Percentiles rank a stretch among this genome's conserved stretches.
These are phyloP conservation scores for Tetraodon nigroviridis DNA, from an alignment of 2,113 vertebrate species.

Conservation along the genomic window DNA sequence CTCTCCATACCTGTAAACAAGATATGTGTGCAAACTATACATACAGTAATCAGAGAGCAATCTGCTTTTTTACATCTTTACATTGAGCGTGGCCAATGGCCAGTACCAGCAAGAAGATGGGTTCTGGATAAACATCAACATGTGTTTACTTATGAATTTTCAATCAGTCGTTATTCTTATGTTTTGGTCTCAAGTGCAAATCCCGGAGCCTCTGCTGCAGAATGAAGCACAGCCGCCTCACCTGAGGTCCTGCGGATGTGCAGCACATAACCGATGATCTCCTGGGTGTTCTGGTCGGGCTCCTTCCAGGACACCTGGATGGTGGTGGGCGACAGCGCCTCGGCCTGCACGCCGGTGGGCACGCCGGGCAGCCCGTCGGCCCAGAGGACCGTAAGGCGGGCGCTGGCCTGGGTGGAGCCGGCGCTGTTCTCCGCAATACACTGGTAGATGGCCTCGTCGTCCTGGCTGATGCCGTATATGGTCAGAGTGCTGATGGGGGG, in stretches of 20 bases:
- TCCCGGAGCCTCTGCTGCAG: too few relatives aligned
- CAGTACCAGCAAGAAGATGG: too few relatives aligned
- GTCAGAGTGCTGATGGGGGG: constrained; percentile 82
- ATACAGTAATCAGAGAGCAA: not conserved
- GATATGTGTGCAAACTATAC: not conserved
- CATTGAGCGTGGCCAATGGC: too few relatives aligned
- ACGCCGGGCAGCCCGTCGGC: constrained; percentile 88
- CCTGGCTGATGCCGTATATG: constrained; percentile 87
- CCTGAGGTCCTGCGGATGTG: constrained; percentile 90
- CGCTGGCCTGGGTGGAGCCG: constrained; percentile 92
- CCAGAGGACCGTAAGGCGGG: constrained; percentile 92
- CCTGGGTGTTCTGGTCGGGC: constrained; percentile 87
- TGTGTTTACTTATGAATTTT: too few relatives aligned
- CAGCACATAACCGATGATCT: constrained; percentile 95
- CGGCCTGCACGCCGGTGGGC: constrained; percentile 79
- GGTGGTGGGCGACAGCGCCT: constrained; percentile 83
- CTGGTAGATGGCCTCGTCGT: constrained; percentile 97
- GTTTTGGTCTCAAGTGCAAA: not conserved
- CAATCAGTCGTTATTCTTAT: too few relatives aligned
- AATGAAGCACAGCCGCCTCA: constrained; percentile 33
- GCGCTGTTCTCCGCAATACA: constrained; percentile 96
- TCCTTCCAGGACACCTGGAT: constrained; percentile 93
- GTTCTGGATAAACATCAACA: too few relatives aligned
- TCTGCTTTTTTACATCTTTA: too few relatives aligned
- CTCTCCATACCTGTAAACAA: constrained; percentile 11